Evolutionary conservation across 1,140 invertebrate species (phyloP), one percentile per base, ranked within the genome.

Genomic region (Phymorhynchus buccinoides): DNA sequence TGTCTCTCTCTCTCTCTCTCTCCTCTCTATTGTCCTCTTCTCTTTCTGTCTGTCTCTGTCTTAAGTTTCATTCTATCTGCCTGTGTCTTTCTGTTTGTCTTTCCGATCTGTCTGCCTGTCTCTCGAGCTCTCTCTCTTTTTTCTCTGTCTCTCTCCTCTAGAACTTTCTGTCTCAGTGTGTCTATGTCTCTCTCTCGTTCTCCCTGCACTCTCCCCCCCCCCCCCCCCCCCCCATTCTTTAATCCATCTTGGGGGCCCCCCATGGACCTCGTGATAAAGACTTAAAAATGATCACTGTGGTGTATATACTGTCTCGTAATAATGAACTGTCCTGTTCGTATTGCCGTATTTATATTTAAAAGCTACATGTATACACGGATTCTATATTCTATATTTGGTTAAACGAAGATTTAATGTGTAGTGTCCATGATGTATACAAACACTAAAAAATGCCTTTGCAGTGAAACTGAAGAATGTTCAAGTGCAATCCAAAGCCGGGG

Each of bases 381-480:
- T n/a, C n/a, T n/a, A n/a, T n/a, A n/a, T n/a, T n/a, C n/a, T n/a
- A n/a, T n/a, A n/a, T n/a, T n/a, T n/a, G n/a, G n/a, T n/a, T n/a
- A n/a, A n/a, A n/a, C n/a, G n/a, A n/a, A n/a, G n/a, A n/a, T n/a
- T n/a, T n/a, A n/a, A n/a, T n/a, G n/a, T n/a, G n/a, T n/a, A n/a
- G n/a, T n/a, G n/a, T n/a, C n/a, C n/a, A n/a, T n/a, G n/a, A n/a
- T n/a, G n/a, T n/a, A n/a, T n/a, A n/a, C n/a, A n/a, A n/a, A 62
- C 12, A 16, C 1, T 22, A 62, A 62, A 22, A 62, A 62, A 62
- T 62, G 22, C 86, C 68, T 62, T 89, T 85, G 14, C 86, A 92
- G 91, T 93, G 84, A 86, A 90, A 83, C 78, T 93, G 22, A 85
- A 85, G 68, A 91, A 91, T 88, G 88, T 89, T 32, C 88, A 90